Conservation (phyloP, 1,140 invertebrate species). For the Bombus difficillimus region DNA sequence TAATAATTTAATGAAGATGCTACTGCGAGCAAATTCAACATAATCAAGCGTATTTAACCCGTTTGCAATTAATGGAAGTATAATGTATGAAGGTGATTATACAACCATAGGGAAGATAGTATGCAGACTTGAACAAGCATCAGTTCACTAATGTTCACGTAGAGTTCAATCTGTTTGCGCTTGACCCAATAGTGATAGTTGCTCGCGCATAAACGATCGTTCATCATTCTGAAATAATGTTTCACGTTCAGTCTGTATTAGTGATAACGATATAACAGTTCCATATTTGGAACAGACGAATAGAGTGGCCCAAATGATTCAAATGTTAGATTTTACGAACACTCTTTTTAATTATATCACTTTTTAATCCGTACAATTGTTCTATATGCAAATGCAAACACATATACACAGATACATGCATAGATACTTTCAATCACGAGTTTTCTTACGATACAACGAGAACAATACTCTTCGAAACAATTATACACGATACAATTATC, state of each 20-base stretch:
- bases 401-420: background rate
- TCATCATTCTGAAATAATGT: constrained; percentile 12
- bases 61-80: constrained; percentile 50
- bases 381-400: background rate
- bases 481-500: constrained; percentile 2
- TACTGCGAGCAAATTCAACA: constrained; percentile 12
- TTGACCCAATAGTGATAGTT: constrained; percentile 53
- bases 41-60: constrained; percentile 38
- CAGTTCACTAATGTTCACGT: constrained; percentile 41
- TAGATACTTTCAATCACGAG: background rate
- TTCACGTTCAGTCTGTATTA: constrained; percentile 38
- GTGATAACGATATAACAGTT: constrained; percentile 8
- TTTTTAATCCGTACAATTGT: background rate
- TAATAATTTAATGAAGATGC: constrained; percentile 59
- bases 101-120: constrained; percentile 16
- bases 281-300: constrained; percentile 2
- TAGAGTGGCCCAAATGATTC: constrained; percentile 15
- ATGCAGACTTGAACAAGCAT: constrained; percentile 14
- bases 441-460: constrained; percentile 27
- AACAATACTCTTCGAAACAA: constrained; percentile 20
- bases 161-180: constrained; percentile 45
- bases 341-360: constrained; percentile 10
- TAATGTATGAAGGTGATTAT: constrained; percentile 20
- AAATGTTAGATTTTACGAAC: constrained; percentile 17
- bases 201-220: constrained; percentile 34